Evolutionary conservation across 2,797 vertebrate genomes (phyloP).

Genomic region (Arctocebus calabarensis): DNA sequence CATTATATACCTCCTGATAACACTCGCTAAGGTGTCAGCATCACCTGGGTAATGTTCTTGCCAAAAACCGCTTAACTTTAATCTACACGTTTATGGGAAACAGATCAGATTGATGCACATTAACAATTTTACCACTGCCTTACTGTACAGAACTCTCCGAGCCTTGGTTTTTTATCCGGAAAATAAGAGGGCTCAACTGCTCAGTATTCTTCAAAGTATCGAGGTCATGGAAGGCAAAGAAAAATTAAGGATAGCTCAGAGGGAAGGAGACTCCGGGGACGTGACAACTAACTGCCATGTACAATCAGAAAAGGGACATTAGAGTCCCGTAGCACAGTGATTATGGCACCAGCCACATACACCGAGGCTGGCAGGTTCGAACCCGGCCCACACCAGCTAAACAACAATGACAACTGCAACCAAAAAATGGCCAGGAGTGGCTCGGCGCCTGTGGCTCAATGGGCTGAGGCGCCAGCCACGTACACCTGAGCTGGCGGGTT

Average conservation of each 20-base stretch:
- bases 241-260: neutral
- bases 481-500: no score
- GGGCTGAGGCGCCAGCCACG: no score
- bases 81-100: neutral
- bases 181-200: neutral
- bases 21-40: neutral
- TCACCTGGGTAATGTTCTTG: neutral
- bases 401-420: no score
- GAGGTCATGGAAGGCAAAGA: neutral
- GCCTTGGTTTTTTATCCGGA: neutral
- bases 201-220: neutral
- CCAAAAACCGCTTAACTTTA: neutral
- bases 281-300: neutral
- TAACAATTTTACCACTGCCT: neutral
- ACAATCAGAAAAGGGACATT: neutral
- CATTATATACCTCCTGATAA: neutral
- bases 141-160: neutral
- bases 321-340: no score
- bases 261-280: neutral
- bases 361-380: no score
- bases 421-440: no score
- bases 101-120: neutral
- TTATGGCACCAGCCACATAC: no score
- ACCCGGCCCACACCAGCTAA: no score
- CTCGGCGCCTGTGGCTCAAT: no score